Conservation (phyloP, 2,113 vertebrate genomes). For the Myiozetetes cayanensis region DNA sequence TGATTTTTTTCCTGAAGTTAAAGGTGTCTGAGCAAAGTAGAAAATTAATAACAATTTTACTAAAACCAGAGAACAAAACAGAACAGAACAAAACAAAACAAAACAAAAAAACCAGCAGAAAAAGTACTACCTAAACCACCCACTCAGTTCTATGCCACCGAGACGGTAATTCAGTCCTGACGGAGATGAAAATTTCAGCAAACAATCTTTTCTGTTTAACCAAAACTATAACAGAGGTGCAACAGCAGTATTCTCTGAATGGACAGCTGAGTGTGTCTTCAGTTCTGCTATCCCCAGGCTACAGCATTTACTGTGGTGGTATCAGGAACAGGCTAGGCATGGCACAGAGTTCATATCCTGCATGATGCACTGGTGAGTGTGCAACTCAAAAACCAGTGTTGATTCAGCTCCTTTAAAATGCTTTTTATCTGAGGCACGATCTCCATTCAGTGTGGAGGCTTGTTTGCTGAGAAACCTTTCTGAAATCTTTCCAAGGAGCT, state of each 20-base stretch:
- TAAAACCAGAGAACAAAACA: no score
- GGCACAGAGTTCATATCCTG: neutral
- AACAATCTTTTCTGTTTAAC: no score
- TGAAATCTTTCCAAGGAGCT: neutral
- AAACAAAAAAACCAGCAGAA: no score
- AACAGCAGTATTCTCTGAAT: neutral
- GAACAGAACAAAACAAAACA: no score
- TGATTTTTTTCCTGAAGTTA: no score
- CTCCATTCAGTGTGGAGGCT: neutral
- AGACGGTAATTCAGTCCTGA: no score
- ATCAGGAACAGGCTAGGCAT: neutral
- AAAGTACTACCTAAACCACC: no score
- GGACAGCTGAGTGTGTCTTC: neutral
- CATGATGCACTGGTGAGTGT: fast-evolving
- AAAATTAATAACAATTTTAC: no score
- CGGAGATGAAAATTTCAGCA: no score
- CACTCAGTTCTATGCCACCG: no score
- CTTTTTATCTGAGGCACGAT: neutral
- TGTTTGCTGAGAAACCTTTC: neutral
- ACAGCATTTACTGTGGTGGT: no score
- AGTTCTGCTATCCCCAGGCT: neutral
- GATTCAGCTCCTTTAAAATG: neutral
- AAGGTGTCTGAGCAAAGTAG: no score
- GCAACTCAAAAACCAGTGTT: neutral
- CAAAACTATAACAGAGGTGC: neutral